These are phyloP conservation scores for Lagopus muta DNA, from an alignment of 2,113 vertebrate genomes.

Conservation along the genomic window DNA sequence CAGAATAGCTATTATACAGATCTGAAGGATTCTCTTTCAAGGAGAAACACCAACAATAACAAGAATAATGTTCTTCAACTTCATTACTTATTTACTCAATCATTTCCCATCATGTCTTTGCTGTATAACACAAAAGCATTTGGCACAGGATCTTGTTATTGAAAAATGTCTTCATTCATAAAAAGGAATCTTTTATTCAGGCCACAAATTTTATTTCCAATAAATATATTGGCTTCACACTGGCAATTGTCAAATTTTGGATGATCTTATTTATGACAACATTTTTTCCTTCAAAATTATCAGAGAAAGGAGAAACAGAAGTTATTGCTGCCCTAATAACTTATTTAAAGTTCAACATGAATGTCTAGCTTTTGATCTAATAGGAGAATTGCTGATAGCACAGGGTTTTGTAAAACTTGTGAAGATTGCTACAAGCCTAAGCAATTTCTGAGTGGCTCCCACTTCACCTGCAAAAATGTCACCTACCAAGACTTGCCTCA, in stretches of 20 bases:
- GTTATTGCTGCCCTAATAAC: neutral
- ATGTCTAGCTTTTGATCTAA: neutral
- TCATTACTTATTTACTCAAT: neutral
- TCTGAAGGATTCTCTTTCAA: neutral
- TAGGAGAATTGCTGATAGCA: neutral
- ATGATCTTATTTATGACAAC: neutral
- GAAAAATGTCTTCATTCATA: neutral
- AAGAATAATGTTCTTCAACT: neutral
- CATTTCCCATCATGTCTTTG: neutral
- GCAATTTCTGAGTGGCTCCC: neutral
- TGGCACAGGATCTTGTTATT: neutral
- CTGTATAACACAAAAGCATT: neutral
- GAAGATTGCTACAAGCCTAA: neutral
- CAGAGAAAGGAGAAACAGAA: neutral
- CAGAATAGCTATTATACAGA: neutral
- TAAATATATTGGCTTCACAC: neutral
- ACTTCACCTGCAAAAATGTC: neutral
- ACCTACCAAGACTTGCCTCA: neutral
- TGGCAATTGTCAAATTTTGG: neutral
- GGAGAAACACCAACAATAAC: neutral
- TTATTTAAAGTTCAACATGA: neutral
- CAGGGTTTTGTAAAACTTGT: neutral
- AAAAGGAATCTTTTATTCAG: neutral
- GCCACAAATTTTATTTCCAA: neutral
- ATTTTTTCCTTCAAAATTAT: neutral